phyloP scores from a whole-genome alignment of 1,140 invertebrate species.

The Pseudomyrmex cubaensis region DNA sequence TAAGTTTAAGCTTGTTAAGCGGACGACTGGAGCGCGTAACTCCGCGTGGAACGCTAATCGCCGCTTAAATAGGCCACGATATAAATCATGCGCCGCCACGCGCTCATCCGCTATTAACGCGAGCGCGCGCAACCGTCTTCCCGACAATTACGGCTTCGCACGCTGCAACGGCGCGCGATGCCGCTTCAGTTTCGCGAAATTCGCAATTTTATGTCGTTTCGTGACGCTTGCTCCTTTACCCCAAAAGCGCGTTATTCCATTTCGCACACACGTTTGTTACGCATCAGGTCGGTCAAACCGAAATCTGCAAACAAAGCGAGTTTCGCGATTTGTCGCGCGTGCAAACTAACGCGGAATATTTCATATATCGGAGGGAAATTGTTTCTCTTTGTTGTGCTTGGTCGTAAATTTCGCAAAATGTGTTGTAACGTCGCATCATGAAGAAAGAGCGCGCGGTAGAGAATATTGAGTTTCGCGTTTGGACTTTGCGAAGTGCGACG shows the following conservation, averaged over 20 bases:
- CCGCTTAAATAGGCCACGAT: slow-evolving; percentile 63
- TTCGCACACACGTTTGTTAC: not conserved
- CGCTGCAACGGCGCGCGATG: slow-evolving; percentile 23
- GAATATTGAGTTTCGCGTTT: not conserved
- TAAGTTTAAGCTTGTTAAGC: slow-evolving; percentile 53
- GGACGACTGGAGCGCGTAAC: slow-evolving; percentile 49
- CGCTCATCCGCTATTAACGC: slow-evolving; percentile 49
- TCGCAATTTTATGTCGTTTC: slow-evolving; percentile 6
- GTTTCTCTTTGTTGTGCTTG: not conserved
- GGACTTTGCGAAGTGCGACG: not conserved
- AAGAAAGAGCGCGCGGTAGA: too few relatives aligned
- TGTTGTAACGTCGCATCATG: not conserved
- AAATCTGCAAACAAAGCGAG: not conserved
- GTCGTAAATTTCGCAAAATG: not conserved
- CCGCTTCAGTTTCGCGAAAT: slow-evolving; percentile 57
- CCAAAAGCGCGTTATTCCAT: not conserved
- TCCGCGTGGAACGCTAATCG: slow-evolving; percentile 44
- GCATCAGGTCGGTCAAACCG: too few relatives aligned
- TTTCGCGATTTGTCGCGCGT: not conserved
- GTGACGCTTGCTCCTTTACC: not conserved
- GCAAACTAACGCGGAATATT: not conserved
- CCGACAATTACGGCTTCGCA: slow-evolving; percentile 61
- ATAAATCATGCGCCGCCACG: slow-evolving; percentile 56
- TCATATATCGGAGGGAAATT: not conserved
- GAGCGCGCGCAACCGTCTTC: slow-evolving; percentile 39